Base-by-base conservation (phyloP, 2,888 invertebrate genomes). In the Eupeodes latifasciatus region DNA sequence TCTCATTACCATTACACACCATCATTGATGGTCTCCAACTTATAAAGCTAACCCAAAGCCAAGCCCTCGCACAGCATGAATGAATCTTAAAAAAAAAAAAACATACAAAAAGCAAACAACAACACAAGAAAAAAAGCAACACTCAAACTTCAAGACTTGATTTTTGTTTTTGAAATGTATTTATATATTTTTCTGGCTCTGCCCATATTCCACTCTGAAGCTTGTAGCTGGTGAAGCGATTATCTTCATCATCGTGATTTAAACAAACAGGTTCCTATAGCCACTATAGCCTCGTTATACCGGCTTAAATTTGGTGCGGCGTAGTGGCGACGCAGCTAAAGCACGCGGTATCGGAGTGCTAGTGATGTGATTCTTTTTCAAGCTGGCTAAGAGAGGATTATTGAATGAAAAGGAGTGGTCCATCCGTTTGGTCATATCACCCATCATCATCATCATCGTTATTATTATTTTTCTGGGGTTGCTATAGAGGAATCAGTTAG, bases 351-450 rank as follows among this genome's bases (percentile, higher is more conserved):
- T 40, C 40, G 40, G 40, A 7, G 40, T 40, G 40, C 19, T 47
- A 19, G 4, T 4, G 64, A 12, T 16, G 51, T 51, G 53, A 55
- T 49, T 51, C 49, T 57, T 27, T 27, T 27, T 27, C 27, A 27
- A 27, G 27, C 40, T 74, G 27, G 11, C 12, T 71, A 67, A 55
- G 59, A 71, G 71, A 74, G 78, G 88, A 88, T 85, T 85, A 81
- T 62, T 88, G 81, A 88, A 88, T 88, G 88, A 71, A 85, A 81
- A 88, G 88, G 84, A 88, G 88, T 81, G 85, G 74, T 78, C 51
- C 81, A 88, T 85, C 84, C 78, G 84, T 53, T 40, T 74, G 83
- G 80, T 67, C 75, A 80, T 76, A 87, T 80, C 76, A 83, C 59
- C 78, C 47, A 66, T 74, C 62, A 64, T 36, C 64, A 78, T 75